Conservation (phyloP, 2,888 invertebrate species). For the Endomychus coccineus region DNA sequence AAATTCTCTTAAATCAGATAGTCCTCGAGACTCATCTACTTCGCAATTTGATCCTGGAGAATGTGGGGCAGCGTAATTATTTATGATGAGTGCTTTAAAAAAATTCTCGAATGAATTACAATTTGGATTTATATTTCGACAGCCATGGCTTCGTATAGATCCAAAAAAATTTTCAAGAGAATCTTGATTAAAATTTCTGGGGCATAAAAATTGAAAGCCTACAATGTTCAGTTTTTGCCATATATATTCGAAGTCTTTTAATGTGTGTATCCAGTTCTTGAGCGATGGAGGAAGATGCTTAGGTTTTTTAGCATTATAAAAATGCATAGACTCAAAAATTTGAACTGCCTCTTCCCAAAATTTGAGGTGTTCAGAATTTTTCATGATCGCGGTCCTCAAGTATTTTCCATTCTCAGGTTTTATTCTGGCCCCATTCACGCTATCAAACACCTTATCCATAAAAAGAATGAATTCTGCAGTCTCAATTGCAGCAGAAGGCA, state of each 20-base stretch:
- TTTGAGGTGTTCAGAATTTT: neutral
- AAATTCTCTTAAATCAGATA: no score
- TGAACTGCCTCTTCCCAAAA: slow-evolving; percentile 5
- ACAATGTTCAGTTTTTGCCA: no score
- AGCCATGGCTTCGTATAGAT: slow-evolving; percentile 6
- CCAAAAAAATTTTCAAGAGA: slow-evolving; percentile 7
- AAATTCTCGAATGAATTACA: neutral
- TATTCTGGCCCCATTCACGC: slow-evolving; percentile 1
- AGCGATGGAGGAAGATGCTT: no score
- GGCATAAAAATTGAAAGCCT: neutral
- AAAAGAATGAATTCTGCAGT: slow-evolving; percentile 3
- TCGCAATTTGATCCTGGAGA: no score
- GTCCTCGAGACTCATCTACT: no score
- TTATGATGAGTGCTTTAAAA: neutral
- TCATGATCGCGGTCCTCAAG: slow-evolving; percentile 1
- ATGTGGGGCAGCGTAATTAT: neutral
- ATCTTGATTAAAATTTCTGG: slow-evolving; percentile 4
- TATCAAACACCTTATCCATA: slow-evolving; percentile 5
- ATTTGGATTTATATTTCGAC: neutral
- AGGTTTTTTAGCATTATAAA: neutral
- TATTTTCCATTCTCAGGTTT: neutral
- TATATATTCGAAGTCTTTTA: slow-evolving; percentile 1
- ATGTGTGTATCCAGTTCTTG: slow-evolving; percentile 3
- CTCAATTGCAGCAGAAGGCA: neutral
- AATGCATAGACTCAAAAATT: neutral